Evolutionary conservation across 2,113 vertebrate species (phyloP), one percentile per base, ranked within the genome.

Genomic region (Oreochromis spilurus): DNA sequence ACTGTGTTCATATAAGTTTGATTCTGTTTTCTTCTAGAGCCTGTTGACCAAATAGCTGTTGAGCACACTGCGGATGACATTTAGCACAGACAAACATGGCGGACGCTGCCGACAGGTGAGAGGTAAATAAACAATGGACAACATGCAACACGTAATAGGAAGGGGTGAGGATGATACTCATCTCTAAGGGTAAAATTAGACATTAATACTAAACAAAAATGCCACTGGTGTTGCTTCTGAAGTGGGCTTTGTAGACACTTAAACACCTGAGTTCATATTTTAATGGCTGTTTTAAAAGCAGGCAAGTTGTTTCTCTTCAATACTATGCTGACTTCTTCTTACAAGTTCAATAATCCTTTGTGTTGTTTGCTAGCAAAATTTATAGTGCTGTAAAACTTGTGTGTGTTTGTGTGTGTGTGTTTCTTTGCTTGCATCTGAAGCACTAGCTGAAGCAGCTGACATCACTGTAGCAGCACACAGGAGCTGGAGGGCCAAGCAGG

Each of bases 381-480:
- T 36, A 65, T 24, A 38, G 16, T 75, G 80, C 36, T 83, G 21
- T 70, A 12, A 89, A 87, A 85, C 38, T 9, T 52, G 17, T 9
- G 17, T 52, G 50, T 19, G 17, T 52, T 7, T 16, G 78, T 65
- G 17, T 34, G 16, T 62, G 5, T 43, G 40, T 17, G 79, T 80
- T 57, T 54, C 34, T 86, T 87, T 14, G 13, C 45, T 84, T 86
- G 89, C 88, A 6, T 87, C 57, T 67, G 45, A 94, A 94, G 94
- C 92, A 26, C 93, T 87, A 90, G 93, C 93, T 91, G 84, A 95
- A 95, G 95, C 95, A 94, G 92, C 90, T 87, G 90, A 95, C 94
- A 87, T 93, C 87, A 93, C 86, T 93, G 88, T 80, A 94, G 91
- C 91, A 92, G 95, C 93, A 93, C 91, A 95, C 91, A 92, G 90